These are phyloP conservation scores for Zygogramma bicolorata DNA, from an alignment of 2,888 invertebrate species.

Conservation along the genomic window DNA sequence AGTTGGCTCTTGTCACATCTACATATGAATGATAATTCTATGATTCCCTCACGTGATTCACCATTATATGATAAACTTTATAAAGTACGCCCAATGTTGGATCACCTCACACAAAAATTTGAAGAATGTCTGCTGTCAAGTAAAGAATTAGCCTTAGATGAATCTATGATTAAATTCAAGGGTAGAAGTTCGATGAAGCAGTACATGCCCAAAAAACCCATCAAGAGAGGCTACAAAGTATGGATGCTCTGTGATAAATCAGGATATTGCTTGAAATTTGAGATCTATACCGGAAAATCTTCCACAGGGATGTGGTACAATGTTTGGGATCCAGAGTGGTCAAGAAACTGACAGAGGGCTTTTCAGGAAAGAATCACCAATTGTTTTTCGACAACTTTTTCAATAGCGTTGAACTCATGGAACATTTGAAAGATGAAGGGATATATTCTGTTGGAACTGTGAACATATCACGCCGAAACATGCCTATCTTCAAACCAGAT, in stretches of 20 bases:
- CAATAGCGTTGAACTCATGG: conserved; percentile 44
- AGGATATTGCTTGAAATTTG: no score
- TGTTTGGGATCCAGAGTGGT: conserved; percentile 43
- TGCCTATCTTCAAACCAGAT: conserved; percentile 40
- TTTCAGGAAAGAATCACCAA: conserved; percentile 44
- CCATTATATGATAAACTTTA: conserved; percentile 49
- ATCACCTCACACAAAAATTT: conserved; percentile 39
- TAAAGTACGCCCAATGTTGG: conserved; percentile 50
- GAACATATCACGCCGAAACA: conserved; percentile 38
- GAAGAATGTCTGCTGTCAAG: conserved; percentile 12
- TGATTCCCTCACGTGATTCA: conserved; percentile 34
- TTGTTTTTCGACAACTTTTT: conserved; percentile 57
- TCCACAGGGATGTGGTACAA: neutral
- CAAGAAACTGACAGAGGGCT: conserved; percentile 42
- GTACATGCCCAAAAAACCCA: no score
- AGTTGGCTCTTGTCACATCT: conserved; percentile 43
- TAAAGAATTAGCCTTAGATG: conserved; percentile 25
- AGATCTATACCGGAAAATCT: no score
- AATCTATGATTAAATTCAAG: conserved; percentile 39
- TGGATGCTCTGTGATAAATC: no score
- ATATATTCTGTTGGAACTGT: conserved; percentile 48
- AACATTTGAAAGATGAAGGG: conserved; percentile 33
- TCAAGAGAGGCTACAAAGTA: no score
- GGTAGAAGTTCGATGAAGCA: no score
- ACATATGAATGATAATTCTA: conserved; percentile 49